Percentiles rank a stretch among this genome's conserved stretches.
Conservation (phyloP, 2,797 vertebrate species). For the Microcaecilia unicolor region DNA sequence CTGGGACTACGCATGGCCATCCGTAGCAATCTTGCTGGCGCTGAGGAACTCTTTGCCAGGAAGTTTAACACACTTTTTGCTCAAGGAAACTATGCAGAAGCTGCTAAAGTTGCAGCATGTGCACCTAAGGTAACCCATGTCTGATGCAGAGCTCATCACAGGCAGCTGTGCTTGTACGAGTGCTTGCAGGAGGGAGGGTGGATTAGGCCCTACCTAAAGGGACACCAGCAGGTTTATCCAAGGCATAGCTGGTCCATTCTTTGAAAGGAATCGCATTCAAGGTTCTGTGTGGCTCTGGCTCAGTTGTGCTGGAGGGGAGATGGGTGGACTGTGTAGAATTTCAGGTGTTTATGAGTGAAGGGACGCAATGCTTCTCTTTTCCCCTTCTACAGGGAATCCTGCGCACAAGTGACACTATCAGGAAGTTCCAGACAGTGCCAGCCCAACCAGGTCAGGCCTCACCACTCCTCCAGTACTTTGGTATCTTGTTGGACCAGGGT, state of each 20-base stretch:
- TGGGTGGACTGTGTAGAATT: no score
- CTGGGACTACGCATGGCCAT: conserved; percentile 81
- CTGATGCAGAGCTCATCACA: no score
- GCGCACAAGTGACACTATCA: conserved; percentile 79
- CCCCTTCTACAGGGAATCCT: conserved; percentile 66
- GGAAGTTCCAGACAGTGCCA: conserved; percentile 81
- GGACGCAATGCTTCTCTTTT: background rate
- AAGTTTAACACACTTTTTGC: conserved; percentile 86
- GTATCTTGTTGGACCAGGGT: conserved; percentile 83
- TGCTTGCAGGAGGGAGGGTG: no score
- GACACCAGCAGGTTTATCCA: no score
- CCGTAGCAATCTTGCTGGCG: conserved; percentile 79
- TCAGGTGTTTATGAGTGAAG: no score
- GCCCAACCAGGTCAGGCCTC: conserved; percentile 82
- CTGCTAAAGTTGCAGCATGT: conserved; percentile 80
- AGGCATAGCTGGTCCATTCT: no score
- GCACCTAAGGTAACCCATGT: conserved; percentile 78
- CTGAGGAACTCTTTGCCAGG: conserved; percentile 80
- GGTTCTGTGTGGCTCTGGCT: no score
- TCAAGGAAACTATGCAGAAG: conserved; percentile 80
- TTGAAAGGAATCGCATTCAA: no score
- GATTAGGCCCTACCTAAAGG: no score
- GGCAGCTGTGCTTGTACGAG: no score
- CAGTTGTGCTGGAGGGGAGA: no score
- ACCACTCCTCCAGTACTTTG: conserved; percentile 83